These are phyloP conservation scores for Micromesistius poutassou DNA, from an alignment of 2,797 vertebrate genomes.

Conservation along the genomic window DNA sequence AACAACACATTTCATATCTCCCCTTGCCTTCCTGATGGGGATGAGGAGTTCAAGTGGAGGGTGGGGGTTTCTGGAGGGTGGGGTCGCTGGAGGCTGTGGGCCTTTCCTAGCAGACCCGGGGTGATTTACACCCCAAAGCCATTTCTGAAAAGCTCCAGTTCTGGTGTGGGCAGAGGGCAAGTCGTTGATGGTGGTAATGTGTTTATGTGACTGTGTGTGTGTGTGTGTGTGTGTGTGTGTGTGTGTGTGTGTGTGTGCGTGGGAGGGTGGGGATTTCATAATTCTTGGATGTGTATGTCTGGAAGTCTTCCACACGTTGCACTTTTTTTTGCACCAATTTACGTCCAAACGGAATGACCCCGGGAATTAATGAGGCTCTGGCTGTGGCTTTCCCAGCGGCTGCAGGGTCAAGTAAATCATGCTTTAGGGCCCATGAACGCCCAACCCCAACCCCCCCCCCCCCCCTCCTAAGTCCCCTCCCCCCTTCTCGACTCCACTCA, in stretches of 20 bases:
- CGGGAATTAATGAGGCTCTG: constrained; percentile 97
- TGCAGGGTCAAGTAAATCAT: constrained; percentile 97
- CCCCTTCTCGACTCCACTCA: constrained; percentile 75
- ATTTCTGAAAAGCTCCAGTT: constrained; percentile 87
- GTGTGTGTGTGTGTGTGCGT: constrained; percentile 17
- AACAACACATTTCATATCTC: constrained; percentile 75
- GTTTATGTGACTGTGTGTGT: constrained; percentile 10
- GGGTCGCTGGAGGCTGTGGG: background rate
- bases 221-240: background rate
- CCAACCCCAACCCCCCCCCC: constrained; percentile 64
- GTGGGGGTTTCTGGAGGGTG: constrained; percentile 3
- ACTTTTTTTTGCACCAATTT: constrained; percentile 96
- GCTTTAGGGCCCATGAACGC: constrained; percentile 73
- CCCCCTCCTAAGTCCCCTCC: constrained; percentile 67
- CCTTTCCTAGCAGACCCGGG: background rate
- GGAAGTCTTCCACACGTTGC: constrained; percentile 87
- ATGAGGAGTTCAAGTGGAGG: background rate
- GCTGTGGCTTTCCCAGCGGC: constrained; percentile 82
- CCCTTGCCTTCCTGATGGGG: background rate
- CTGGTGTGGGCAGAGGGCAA: constrained; percentile 66
- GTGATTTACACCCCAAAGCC: constrained; percentile 85
- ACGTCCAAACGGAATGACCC: constrained; percentile 92
- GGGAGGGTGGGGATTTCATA: constrained; percentile 90
- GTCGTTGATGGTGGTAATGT: constrained; percentile 59
- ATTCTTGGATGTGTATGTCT: constrained; percentile 85